Base-by-base conservation (phyloP, 1,140 invertebrate genomes). In the Drosophila biarmipes region DNA sequence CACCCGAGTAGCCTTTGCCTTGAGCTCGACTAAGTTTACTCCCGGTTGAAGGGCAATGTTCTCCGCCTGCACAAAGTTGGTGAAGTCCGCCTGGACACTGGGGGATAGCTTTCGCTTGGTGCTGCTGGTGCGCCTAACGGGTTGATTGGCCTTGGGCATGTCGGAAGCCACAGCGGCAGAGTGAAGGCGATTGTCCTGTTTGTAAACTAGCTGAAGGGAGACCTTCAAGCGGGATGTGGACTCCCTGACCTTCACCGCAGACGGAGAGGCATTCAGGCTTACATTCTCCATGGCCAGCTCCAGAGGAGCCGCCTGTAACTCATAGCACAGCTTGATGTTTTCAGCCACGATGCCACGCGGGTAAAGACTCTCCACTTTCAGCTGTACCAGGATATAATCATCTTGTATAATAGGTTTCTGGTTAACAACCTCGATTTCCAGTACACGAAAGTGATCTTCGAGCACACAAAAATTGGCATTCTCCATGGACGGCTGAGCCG, bases 141-240 rank as follows among this genome's bases (percentile, higher is more conserved):
- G 92, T 15, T 80, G 92, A 52, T 92, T 94, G 2, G 90, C 90
- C 93, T 92, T 93, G 19, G 92, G 93, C 90, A 93, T 94, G 84
- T 92, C 94, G 80, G 93, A 95, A 27, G 94, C 94, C 19, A 95
- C 94, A 43, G 94, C 94, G 1, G 95, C 95, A 58, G 94, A 94
- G 58, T 94, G 94, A 6, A 97, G 90, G 56, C 94, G 95, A 80
- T 95, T 96, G 86, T 97, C 96, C 87, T 97, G 95, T 89, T 96
- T 96, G 73, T 95, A 96, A 78, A 97, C 95, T 29, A 97, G 92
- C 82, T 95, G 94, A 2, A 95, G 94, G 45, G 94, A 73, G 0
- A 91, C 78, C 19, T 91, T 92, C 1, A 80, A 27, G 1, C 74
- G 73, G 0, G 76, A 57, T 6, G 19, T 45, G 12, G 61, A 63